These are phyloP conservation scores for Ectemnius continuus DNA, from an alignment of 2,888 invertebrate species.

Conservation along the genomic window DNA sequence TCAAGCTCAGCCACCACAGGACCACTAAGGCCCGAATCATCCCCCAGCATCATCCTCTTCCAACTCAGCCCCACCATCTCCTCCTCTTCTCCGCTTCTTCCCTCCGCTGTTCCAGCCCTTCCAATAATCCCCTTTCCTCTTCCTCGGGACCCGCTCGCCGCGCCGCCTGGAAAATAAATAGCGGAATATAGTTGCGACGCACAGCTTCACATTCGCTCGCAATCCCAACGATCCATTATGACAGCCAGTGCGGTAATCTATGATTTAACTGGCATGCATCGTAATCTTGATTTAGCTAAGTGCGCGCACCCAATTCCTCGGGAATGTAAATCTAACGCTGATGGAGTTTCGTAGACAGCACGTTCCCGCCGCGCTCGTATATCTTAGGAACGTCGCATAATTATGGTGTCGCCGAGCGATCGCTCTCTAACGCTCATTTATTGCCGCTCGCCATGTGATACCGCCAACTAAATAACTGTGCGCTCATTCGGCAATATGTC, in stretches of 20 bases:
- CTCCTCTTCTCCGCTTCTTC: neutral
- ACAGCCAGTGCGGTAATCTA: slow-evolving; percentile 1
- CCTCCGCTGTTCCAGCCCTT: neutral
- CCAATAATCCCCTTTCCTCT: neutral
- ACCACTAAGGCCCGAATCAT: slow-evolving; percentile 86
- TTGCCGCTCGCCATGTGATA: slow-evolving; percentile 15
- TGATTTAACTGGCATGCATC: slow-evolving; percentile 30
- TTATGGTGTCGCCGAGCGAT: slow-evolving; percentile 37
- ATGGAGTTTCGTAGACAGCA: slow-evolving; percentile 22
- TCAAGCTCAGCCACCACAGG: slow-evolving; percentile 81
- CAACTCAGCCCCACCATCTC: neutral
- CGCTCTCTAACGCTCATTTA: slow-evolving; percentile 27
- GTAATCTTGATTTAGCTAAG: slow-evolving; percentile 23
- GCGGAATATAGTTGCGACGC: no score
- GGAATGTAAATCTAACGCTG: slow-evolving; percentile 34
- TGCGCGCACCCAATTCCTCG: slow-evolving; percentile 12
- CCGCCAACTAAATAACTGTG: slow-evolving; percentile 19
- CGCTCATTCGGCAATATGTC: slow-evolving; percentile 12
- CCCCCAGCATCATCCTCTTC: slow-evolving; percentile 28
- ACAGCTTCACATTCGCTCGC: no score
- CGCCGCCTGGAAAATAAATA: no score
- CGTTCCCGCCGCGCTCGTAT: slow-evolving; percentile 4
- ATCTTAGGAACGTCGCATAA: slow-evolving; percentile 34
- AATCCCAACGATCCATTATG: no score
- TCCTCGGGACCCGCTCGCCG: neutral